Percentiles rank a stretch among this genome's conserved stretches.
Evolutionary conservation across 2,888 invertebrate species (phyloP).

Genomic region (Sceliomorpha sp.): DNA sequence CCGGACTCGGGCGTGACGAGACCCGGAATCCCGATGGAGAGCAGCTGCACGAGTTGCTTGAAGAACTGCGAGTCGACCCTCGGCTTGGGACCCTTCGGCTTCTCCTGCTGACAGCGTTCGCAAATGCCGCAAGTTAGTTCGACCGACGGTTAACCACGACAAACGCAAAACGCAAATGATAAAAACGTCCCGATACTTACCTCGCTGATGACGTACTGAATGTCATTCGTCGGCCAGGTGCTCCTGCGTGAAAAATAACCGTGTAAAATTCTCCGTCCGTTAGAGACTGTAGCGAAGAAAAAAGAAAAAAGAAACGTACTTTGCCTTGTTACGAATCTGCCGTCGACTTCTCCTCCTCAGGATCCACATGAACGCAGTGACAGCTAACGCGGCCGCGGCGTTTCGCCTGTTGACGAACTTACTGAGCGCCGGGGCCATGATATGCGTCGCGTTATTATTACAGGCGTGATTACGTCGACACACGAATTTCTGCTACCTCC

Average conservation of each 20-base stretch:
- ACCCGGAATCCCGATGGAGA: slow-evolving; percentile 86
- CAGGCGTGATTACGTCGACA: no score
- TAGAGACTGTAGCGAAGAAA: not conserved
- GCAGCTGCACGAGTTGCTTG: slow-evolving; percentile 85
- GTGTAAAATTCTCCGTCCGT: not conserved
- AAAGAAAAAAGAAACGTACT: slow-evolving; percentile 37
- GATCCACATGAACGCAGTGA: slow-evolving; percentile 75
- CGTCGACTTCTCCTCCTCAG: slow-evolving; percentile 66
- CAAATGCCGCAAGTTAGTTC: no score
- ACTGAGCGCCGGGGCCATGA: slow-evolving; percentile 89
- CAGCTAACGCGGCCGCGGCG: slow-evolving; percentile 85
- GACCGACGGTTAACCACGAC: slow-evolving; percentile 1
- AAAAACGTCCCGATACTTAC: slow-evolving; percentile 59
- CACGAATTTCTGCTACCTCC: no score
- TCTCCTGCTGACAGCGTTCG: slow-evolving; percentile 71
- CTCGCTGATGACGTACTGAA: slow-evolving; percentile 90
- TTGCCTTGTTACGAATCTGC: slow-evolving; percentile 43
- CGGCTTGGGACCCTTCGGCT: slow-evolving; percentile 83
- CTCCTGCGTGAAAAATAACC: slow-evolving; percentile 76
- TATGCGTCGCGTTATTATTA: slow-evolving; percentile 10
- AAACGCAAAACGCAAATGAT: slow-evolving; percentile 6
- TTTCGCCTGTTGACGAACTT: slow-evolving; percentile 87
- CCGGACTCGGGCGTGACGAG: slow-evolving; percentile 89
- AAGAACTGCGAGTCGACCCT: slow-evolving; percentile 89
- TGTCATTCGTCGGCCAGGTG: slow-evolving; percentile 85